phyloP scores from a whole-genome alignment of 1,140 invertebrate species.

The Rhyzopertha dominica region DNA sequence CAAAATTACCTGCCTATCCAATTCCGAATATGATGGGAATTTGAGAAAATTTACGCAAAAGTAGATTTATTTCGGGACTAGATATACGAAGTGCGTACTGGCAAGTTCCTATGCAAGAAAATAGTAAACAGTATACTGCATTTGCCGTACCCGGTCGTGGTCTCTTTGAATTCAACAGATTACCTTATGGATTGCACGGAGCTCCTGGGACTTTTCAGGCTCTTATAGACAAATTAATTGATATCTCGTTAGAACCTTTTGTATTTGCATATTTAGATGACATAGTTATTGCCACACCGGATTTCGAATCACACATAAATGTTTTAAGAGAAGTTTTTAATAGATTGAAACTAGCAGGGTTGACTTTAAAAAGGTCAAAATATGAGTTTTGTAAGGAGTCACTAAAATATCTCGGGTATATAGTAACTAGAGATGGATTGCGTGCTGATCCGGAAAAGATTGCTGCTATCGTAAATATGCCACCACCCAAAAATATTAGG shows the following conservation, averaged over 20 bases:
- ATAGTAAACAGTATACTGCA: conserved; percentile 30
- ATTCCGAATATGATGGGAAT: conserved; percentile 18
- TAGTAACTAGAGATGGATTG: no score
- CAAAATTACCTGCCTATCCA: conserved; percentile 29
- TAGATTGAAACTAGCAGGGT: no score
- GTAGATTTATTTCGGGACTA: conserved; percentile 25
- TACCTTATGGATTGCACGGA: conserved; percentile 9
- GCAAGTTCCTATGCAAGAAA: conserved; percentile 31
- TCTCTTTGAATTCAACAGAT: conserved; percentile 31
- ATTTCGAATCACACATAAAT: conserved; percentile 34
- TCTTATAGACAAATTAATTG: conserved; percentile 32
- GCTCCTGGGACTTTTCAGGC: conserved; percentile 10
- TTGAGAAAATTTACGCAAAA: conserved; percentile 28
- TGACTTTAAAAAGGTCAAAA: no score
- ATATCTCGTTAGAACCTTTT: conserved; percentile 11
- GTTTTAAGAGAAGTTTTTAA: no score
- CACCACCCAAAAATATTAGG: no score
- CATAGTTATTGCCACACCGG: conserved; percentile 32
- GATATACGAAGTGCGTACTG: conserved; percentile 34
- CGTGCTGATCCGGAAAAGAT: no score
- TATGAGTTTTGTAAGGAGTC: no score
- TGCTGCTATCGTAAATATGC: no score
- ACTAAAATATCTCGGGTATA: no score
- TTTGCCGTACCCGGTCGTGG: conserved; percentile 33
- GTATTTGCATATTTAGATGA: conserved; percentile 37